A percentile compares a stretch with the other conserved stretches of the same genome.
These are phyloP conservation scores for Cotesia typhae DNA, from an alignment of 1,140 invertebrate genomes.

Conservation along the genomic window DNA sequence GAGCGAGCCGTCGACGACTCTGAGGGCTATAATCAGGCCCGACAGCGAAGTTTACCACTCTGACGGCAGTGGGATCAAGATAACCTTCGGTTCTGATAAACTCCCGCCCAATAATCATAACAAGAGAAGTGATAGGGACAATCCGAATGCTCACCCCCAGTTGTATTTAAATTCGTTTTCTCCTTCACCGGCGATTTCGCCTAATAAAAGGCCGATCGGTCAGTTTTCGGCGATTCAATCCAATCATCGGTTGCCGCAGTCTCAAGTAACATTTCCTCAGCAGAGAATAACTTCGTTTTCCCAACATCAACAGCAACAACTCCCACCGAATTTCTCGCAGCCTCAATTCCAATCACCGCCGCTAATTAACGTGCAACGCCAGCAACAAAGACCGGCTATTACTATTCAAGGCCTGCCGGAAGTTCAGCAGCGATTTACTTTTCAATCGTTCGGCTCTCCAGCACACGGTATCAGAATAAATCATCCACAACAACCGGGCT, in stretches of 20 bases:
- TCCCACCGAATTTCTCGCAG: conserved; percentile 55
- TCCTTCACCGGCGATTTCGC: conserved; percentile 46
- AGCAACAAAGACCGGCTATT: conserved; percentile 51
- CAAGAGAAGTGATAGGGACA: conserved; percentile 59
- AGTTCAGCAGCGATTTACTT: conserved; percentile 52
- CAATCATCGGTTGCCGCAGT: conserved; percentile 56
- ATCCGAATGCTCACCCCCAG: conserved; percentile 52
- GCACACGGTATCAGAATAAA: conserved; percentile 52
- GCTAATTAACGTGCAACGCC: conserved; percentile 38
- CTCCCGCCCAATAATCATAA: conserved; percentile 62
- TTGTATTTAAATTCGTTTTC: conserved; percentile 47
- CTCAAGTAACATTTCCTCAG: conserved; percentile 62
- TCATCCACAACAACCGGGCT: conserved; percentile 52
- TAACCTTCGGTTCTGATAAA: conserved; percentile 77
- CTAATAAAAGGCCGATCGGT: conserved; percentile 57
- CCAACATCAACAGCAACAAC: conserved; percentile 47
- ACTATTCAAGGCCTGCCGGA: conserved; percentile 61
- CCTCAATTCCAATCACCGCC: conserved; percentile 47
- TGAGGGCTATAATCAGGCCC: conserved; percentile 82
- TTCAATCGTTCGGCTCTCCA: conserved; percentile 46
- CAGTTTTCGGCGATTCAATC: conserved; percentile 60
- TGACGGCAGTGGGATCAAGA: conserved; percentile 76
- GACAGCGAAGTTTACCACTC: conserved; percentile 82
- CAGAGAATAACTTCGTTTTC: conserved; percentile 63
- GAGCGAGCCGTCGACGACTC: conserved; percentile 72